Evolutionary conservation across 2,797 vertebrate genomes (phyloP).

Genomic region (Zalophus californianus): DNA sequence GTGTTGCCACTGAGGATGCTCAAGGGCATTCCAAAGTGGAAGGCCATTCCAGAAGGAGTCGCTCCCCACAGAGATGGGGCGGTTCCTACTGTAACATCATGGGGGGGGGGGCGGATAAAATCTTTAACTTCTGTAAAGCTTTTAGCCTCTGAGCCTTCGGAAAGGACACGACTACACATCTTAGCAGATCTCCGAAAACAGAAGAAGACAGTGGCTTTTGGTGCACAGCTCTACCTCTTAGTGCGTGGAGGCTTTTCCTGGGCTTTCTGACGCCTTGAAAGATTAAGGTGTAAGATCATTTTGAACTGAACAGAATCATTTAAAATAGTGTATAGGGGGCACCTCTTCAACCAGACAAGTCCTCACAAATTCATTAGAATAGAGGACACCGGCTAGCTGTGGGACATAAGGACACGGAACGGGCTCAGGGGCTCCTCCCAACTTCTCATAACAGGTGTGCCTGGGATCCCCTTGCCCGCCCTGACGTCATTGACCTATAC

Average conservation of each 20-base stretch:
- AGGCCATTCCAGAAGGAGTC: neutral
- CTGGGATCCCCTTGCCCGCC: neutral
- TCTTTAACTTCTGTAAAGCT: neutral
- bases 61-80: neutral
- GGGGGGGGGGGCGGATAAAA: neutral
- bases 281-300: neutral
- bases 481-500: neutral
- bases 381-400: neutral
- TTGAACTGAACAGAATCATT: neutral
- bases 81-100: neutral
- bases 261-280: neutral
- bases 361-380: neutral
- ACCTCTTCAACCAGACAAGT: neutral
- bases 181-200: neutral
- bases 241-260: rapidly evolving
- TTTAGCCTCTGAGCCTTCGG: neutral
- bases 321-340: neutral
- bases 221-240: neutral
- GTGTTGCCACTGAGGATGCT: neutral
- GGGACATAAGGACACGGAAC: neutral
- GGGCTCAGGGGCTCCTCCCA: neutral
- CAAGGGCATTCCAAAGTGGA: neutral
- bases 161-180: neutral
- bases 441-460: neutral
- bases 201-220: neutral